A percentile compares a stretch with the other conserved stretches of the same genome.
These are phyloP conservation scores for Scomber scombrus DNA, from an alignment of 2,113 vertebrate genomes.

Conservation along the genomic window DNA sequence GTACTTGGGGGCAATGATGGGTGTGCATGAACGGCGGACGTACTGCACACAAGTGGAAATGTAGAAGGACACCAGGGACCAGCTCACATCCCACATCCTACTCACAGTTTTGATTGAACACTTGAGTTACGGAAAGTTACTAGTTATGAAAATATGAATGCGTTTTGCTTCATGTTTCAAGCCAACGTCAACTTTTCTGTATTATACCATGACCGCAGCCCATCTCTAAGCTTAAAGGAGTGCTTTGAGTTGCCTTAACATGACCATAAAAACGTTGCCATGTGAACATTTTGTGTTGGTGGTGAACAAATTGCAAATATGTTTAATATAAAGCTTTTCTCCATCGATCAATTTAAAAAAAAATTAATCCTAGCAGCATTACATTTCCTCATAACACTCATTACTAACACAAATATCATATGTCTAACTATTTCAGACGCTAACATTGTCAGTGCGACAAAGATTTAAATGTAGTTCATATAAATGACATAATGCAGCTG, in stretches of 20 bases:
- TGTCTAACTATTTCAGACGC: no score
- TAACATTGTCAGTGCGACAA: no score
- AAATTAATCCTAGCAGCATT: not conserved
- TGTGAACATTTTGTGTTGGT: not conserved
- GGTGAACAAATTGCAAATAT: slow-evolving; percentile 2
- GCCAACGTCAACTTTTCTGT: not conserved
- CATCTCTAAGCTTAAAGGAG: not conserved
- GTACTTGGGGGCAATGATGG: not conserved
- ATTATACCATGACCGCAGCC: not conserved
- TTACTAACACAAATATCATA: not conserved
- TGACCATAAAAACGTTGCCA: not conserved
- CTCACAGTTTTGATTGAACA: no score
- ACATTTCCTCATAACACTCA: not conserved
- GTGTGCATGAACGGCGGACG: not conserved
- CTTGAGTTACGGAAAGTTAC: no score
- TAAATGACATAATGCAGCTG: no score
- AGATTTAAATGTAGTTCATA: not conserved
- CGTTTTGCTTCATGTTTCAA: not conserved
- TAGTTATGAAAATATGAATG: not conserved
- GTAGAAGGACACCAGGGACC: not conserved
- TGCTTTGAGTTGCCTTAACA: not conserved
- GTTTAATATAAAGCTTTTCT: not conserved
- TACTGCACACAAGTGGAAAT: not conserved
- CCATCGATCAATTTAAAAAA: not conserved
- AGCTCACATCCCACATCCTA: no score